Evolutionary conservation across 1,140 invertebrate genomes (phyloP).

Genomic region (Conopomorpha cramerella): DNA sequence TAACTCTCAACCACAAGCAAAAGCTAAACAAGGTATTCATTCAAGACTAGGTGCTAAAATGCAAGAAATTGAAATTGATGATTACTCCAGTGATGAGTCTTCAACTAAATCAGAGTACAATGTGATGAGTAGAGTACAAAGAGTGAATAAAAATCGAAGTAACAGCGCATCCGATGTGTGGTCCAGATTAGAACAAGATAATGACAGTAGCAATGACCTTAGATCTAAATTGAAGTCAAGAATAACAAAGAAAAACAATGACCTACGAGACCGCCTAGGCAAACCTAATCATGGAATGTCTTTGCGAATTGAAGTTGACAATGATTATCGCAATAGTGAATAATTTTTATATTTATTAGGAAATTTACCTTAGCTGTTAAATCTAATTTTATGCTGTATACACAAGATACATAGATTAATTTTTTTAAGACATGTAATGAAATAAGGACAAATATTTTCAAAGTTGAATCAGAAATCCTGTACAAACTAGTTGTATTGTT

Average conservation of each 20-base stretch:
- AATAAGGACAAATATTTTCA: too few species aligned
- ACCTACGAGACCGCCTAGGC: slow-evolving; percentile 35
- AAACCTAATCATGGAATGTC: slow-evolving; percentile 43
- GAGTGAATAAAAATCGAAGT: slow-evolving; percentile 19
- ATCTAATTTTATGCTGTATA: too few species aligned
- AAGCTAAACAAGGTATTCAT: slow-evolving; percentile 17
- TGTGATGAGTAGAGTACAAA: slow-evolving; percentile 43
- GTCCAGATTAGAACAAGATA: slow-evolving; percentile 57
- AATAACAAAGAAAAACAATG: slow-evolving; percentile 30
- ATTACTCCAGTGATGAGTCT: slow-evolving; percentile 23
- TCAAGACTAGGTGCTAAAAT: slow-evolving; percentile 34
- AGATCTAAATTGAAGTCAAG: slow-evolving; percentile 35
- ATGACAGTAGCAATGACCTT: slow-evolving; percentile 23
- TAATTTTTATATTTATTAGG: slow-evolving; percentile 3
- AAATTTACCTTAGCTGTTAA: too few species aligned
- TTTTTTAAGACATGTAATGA: too few species aligned
- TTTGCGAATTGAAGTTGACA: slow-evolving; percentile 55
- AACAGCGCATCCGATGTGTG: slow-evolving; percentile 52
- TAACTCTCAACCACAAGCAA: slow-evolving; percentile 8
- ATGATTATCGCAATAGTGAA: slow-evolving; percentile 22
- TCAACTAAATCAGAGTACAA: slow-evolving; percentile 23
- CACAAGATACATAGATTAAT: too few species aligned
- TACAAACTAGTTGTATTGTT: too few species aligned
- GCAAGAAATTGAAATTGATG: slow-evolving; percentile 7
- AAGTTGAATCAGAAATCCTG: too few species aligned